Conservation (phyloP, 2,113 vertebrate genomes). For the Eonycteris spelaea region DNA sequence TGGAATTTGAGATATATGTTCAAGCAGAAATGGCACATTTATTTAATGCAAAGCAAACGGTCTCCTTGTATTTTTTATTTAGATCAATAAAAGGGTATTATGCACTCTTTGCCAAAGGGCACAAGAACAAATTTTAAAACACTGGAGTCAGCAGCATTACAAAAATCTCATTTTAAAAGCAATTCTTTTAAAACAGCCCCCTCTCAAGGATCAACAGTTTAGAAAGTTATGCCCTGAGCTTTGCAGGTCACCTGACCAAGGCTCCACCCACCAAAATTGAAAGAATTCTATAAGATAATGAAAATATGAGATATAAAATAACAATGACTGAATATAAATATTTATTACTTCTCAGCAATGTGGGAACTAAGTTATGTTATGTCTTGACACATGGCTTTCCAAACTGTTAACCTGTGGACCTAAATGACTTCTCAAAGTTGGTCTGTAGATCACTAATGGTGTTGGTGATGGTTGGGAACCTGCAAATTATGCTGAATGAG, state of each 20-base stretch:
- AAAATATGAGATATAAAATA: neutral
- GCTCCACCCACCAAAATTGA: neutral
- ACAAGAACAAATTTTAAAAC: conserved; percentile 59
- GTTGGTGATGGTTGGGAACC: neutral
- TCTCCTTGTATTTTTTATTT: conserved; percentile 51
- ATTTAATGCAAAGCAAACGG: conserved; percentile 35
- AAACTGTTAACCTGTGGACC: neutral
- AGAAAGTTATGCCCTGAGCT: neutral
- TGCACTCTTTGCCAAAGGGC: conserved; percentile 43
- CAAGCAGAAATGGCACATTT: conserved; percentile 20
- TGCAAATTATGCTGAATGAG: neutral
- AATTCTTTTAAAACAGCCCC: conserved; percentile 47
- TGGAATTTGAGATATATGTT: conserved; percentile 20
- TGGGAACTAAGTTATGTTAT: neutral
- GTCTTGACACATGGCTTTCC: neutral
- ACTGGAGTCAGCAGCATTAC: conserved; percentile 43
- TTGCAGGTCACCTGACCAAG: neutral
- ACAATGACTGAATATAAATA: neutral
- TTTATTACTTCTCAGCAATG: neutral
- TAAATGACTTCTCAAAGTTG: neutral
- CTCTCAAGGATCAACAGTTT: conserved; percentile 54
- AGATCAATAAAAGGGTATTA: conserved; percentile 50
- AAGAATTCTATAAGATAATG: neutral
- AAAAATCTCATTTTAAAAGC: conserved; percentile 59
- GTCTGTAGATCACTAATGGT: neutral